Evolutionary conservation across 2,797 vertebrate genomes (phyloP), one percentile per base, ranked within the genome.

Genomic region (Pipistrellus kuhlii): DNA sequence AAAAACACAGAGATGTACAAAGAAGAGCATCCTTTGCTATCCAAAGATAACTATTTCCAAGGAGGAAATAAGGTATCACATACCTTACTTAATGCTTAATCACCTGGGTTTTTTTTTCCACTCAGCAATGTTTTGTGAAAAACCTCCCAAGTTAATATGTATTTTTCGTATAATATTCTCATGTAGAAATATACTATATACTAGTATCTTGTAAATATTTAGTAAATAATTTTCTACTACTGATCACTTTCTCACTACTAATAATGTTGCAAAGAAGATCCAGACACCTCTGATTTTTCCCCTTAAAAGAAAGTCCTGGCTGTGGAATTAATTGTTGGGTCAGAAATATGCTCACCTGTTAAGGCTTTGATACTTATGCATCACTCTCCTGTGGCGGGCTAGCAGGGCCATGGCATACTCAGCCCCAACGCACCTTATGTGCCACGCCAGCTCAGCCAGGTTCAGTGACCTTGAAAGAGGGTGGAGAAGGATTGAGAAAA

Each of bases 261-360:
- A 68, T 92, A 90, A 73, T 85, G 8, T 11, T 64, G 7, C 71
- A 83, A 86, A 86, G 20, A 69, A 62, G 10, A 59, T 86, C 30
- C 48, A 78, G 6, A 30, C 6, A 62, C 57, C 73, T 90, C 35
- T 77, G 62, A 77, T 82, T 86, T 51, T 94, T 68, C 59, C 46
- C 20, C 62, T 68, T 83, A 53, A 68, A 76, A 88, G 71, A 93
- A 62, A 93, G 73, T 73, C 23, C 57, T 75, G 53, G 18, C 59
- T 62, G 25, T 93, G 20, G 25, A 94, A 90, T 53, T 96, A 94
- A 90, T 53, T 96, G 8, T 41, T 59, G 23, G 46, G 18, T 92
- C 55, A 83, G 44, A 88, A 92, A 59, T 62, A 62, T 51, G n/a
- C n/a, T 81, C 25, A 21, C 51, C 82, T 32, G 83, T 82, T 87